Evolutionary conservation across 2,113 vertebrate genomes (phyloP), one percentile per base, ranked within the genome.

Genomic region (Mustela lutreola): DNA sequence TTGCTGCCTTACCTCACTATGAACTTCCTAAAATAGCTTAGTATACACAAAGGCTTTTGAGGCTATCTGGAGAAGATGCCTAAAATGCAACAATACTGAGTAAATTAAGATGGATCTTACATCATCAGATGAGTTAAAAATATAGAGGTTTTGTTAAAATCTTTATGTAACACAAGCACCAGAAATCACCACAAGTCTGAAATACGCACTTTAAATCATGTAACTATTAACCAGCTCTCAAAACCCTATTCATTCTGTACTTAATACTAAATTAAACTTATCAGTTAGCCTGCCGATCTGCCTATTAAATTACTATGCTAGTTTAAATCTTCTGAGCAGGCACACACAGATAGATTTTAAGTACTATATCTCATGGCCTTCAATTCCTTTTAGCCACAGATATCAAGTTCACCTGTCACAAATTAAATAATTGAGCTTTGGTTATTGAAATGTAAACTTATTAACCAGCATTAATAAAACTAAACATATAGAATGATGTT

Each of bases 31-130:
- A 98, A 98, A 98, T 95, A 98, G 97, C 81, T 28, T 4, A 95
- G 91, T 94, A 18, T 97, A 96, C 82, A 97, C 28, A 81, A 91
- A 90, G 82, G 78, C 70, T 97, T 71, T 62, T 36, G 85, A 98
- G 71, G 53, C 95, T 71, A 97, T 96, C 90, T 97, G 65, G 96
- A 98, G 88, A 97, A 97, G 91, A 98, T 92, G 89, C 90, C 97
- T 89, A 95, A 98, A 97, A 98, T 96, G 83, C 95, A 98, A 98
- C 96, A 98, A 97, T 73, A 95, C 78, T 67, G 94, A 96, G 96
- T 97, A 98, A 99, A 98, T 98, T 97, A 98, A 98, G 97, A 97
- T 84, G 85, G 71, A 98, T 92, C 97, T 97, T 91, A 87, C 36
- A 63, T 97, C 97, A 98, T 95, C 96, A 97, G 96, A 98, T 84